Percentiles rank a stretch among this genome's conserved stretches.
Evolutionary conservation across 2,113 vertebrate genomes (phyloP).

Genomic region (Serinus canaria): DNA sequence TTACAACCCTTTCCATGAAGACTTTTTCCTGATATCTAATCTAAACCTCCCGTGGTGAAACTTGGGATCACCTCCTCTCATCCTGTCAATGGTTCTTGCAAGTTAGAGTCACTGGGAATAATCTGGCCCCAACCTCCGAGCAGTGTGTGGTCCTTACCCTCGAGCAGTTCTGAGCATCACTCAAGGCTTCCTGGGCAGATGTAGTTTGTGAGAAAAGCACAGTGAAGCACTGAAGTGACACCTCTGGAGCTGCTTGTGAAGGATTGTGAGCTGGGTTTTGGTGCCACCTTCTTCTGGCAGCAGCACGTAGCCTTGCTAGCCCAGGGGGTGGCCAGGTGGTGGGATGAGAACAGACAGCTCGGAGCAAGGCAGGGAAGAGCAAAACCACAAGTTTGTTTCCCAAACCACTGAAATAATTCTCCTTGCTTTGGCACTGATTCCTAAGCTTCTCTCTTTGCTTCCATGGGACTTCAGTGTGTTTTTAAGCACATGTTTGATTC

Average conservation of each 20-base stretch:
- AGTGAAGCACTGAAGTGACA: too few relatives aligned
- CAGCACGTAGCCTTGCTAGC: accelerated
- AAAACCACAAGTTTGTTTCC: not conserved
- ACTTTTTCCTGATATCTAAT: not conserved
- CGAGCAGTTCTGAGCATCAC: not conserved
- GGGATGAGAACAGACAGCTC: not conserved
- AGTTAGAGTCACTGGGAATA: not conserved
- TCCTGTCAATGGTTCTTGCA: not conserved
- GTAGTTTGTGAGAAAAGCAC: not conserved
- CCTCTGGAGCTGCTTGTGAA: accelerated
- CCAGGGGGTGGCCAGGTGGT: not conserved
- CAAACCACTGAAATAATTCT: not conserved
- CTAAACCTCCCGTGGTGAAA: accelerated
- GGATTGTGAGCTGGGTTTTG: accelerated
- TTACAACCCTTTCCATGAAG: not conserved
- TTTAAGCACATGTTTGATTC: not conserved
- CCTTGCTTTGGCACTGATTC: not conserved
- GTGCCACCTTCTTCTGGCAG: accelerated
- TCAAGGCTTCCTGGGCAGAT: not conserved
- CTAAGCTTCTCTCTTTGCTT: not conserved
- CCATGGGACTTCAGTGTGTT: not conserved
- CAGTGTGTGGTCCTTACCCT: not conserved
- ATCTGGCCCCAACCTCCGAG: accelerated
- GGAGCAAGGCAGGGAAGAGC: not conserved
- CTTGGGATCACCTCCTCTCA: not conserved